Conservation (phyloP, 2,888 invertebrate species). For the Andrena trimmerana region DNA sequence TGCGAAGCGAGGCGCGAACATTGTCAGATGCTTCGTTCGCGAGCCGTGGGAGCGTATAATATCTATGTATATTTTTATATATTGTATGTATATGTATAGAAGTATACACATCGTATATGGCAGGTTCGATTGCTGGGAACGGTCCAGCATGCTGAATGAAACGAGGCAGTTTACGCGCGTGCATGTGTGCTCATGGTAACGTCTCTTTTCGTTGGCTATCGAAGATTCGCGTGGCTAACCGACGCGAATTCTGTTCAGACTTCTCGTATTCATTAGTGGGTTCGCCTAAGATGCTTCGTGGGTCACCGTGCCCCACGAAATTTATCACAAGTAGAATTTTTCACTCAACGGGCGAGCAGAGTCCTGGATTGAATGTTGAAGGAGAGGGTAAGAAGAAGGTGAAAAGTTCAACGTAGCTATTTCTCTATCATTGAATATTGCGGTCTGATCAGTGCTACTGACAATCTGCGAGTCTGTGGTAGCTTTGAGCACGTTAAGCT, state of each 20-base stretch:
- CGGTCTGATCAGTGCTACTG: no score
- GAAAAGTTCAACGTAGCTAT: no score
- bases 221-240: background rate
- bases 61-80: constrained; percentile 27
- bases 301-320: no score
- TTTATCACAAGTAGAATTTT: no score
- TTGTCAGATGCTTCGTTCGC: constrained; percentile 26
- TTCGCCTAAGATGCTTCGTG: no score
- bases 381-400: no score
- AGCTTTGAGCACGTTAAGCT: no score
- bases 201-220: constrained; percentile 25
- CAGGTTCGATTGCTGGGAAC: constrained; percentile 63
- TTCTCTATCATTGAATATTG: no score
- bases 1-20: constrained; percentile 24
- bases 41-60: constrained; percentile 37
- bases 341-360: no score
- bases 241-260: background rate
- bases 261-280: background rate
- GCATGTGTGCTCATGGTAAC: constrained; percentile 32
- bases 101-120: constrained; percentile 56
- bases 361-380: no score
- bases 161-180: constrained; percentile 39
- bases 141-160: constrained; percentile 46
- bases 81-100: constrained; percentile 34
- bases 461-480: no score